Conservation (phyloP, 2,797 vertebrate genomes). For the Morelia viridis region DNA sequence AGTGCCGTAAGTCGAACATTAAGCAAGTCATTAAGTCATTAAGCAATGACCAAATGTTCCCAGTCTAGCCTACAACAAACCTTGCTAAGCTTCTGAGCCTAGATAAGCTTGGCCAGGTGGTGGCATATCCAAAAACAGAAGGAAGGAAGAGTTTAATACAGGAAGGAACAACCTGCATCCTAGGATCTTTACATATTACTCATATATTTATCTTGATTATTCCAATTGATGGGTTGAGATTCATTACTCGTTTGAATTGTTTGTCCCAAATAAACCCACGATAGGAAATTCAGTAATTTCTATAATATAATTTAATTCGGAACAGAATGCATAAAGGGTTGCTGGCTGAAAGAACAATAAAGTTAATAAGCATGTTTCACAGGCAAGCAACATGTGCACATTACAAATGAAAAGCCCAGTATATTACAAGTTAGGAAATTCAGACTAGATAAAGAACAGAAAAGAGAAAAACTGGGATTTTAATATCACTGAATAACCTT, state of each 20-base stretch:
- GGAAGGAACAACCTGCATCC: background rate
- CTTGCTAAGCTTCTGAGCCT: background rate
- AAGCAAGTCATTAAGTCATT: background rate
- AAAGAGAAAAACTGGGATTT: background rate
- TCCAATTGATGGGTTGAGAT: background rate
- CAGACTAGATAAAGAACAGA: background rate
- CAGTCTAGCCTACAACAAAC: background rate
- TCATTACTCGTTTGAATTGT: background rate
- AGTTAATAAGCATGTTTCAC: background rate
- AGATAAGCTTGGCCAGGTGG: background rate
- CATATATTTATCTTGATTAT: background rate
- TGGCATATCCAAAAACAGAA: background rate
- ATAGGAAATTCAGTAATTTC: slow-evolving; percentile 9
- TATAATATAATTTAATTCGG: slow-evolving; percentile 4
- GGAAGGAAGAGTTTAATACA: background rate
- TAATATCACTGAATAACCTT: slow-evolving; percentile 14
- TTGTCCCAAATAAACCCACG: background rate
- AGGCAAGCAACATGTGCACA: background rate
- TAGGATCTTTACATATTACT: background rate
- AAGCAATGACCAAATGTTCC: background rate
- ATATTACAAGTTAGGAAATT: slow-evolving; percentile 34
- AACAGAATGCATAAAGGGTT: background rate
- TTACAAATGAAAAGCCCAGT: slow-evolving; percentile 16
- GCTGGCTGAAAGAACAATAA: background rate
- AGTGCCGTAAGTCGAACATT: background rate